These are phyloP conservation scores for Melanostoma scalare DNA, from an alignment of 2,888 invertebrate species.

Conservation along the genomic window DNA sequence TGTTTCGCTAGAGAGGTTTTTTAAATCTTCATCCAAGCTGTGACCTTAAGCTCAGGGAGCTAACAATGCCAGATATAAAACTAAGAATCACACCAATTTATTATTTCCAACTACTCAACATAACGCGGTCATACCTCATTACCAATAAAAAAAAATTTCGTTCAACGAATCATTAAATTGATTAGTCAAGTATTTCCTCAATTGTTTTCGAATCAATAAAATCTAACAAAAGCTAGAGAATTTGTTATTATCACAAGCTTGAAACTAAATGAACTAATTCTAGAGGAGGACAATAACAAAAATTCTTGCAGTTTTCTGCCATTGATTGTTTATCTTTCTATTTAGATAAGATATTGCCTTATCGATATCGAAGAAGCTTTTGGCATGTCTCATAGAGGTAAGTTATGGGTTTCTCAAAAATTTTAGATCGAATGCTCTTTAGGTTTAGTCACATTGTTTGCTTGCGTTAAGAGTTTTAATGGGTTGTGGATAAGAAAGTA, in stretches of 20 bases:
- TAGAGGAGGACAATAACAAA: slow-evolving; percentile 13
- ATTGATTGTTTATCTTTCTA: slow-evolving; percentile 54
- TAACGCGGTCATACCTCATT: slow-evolving; percentile 27
- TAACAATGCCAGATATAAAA: not conserved
- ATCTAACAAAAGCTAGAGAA: not conserved
- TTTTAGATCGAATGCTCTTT: not conserved
- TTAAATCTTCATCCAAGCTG: too few relatives aligned
- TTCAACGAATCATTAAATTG: slow-evolving; percentile 27
- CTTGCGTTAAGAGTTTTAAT: too few relatives aligned
- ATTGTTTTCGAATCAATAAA: not conserved
- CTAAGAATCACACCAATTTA: not conserved
- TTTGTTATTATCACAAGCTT: slow-evolving; percentile 22
- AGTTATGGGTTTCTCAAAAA: not conserved
- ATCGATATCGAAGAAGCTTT: slow-evolving; percentile 62
- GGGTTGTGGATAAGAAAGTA: too few relatives aligned
- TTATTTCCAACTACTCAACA: not conserved
- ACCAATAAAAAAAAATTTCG: not conserved
- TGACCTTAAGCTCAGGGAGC: too few relatives aligned
- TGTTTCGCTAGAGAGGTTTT: too few relatives aligned
- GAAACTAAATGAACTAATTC: slow-evolving; percentile 48
- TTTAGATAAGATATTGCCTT: slow-evolving; percentile 62
- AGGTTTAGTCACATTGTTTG: too few relatives aligned
- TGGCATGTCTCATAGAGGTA: slow-evolving; percentile 7
- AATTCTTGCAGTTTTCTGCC: slow-evolving; percentile 41
- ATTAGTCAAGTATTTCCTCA: slow-evolving; percentile 5